Conservation (phyloP, 2,797 vertebrate genomes). For the Propithecus deckenii region DNA sequence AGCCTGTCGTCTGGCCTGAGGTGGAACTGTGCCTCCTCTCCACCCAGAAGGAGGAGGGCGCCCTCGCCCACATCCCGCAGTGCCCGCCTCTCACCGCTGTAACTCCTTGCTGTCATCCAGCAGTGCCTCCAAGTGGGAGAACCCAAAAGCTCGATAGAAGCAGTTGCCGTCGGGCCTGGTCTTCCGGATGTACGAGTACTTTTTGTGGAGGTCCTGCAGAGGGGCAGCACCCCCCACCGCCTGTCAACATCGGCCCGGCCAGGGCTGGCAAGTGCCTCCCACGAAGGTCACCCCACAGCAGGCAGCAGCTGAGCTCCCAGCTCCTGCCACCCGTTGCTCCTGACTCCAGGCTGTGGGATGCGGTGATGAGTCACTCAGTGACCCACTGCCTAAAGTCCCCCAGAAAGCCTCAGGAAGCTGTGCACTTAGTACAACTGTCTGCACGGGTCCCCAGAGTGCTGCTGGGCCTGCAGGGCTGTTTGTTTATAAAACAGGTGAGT, state of each 20-base stretch:
- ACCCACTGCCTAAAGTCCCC: background rate
- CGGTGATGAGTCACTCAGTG: background rate
- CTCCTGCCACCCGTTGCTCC: background rate
- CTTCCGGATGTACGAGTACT: constrained; percentile 94
- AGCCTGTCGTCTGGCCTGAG: rapidly evolving
- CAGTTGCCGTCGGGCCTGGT: constrained; percentile 96
- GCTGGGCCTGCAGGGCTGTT: background rate
- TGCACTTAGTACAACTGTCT: background rate
- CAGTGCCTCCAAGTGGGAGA: constrained; percentile 94
- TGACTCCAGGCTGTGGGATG: background rate
- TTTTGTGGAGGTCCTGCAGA: constrained; percentile 92
- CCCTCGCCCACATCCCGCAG: background rate
- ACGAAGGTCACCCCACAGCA: background rate
- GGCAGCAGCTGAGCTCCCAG: background rate
- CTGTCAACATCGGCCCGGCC: background rate
- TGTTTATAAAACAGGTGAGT: background rate
- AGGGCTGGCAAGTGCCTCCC: no score
- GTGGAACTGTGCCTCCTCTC: background rate
- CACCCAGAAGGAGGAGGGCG: background rate
- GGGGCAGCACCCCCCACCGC: background rate
- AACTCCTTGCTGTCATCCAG: constrained; percentile 94
- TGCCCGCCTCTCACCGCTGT: constrained; percentile 85
- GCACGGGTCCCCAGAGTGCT: background rate
- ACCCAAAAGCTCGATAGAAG: constrained; percentile 95
- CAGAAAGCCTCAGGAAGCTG: background rate